phyloP scores from a whole-genome alignment of 2,888 invertebrate species.

The Invenusta paracnida region DNA sequence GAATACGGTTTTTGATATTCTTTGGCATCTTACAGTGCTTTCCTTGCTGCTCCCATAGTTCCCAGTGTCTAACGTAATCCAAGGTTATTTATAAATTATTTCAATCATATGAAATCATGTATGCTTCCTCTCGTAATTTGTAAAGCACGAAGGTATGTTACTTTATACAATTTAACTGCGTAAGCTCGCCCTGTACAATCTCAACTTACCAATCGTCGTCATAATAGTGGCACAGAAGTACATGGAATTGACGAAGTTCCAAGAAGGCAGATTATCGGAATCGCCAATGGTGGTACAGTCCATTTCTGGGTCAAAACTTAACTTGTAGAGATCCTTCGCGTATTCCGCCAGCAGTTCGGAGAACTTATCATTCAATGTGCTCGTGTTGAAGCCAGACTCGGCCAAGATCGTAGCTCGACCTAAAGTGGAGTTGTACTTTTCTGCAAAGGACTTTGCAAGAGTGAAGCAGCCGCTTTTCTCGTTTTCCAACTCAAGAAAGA shows the following conservation, averaged over 20 bases:
- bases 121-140: too few species aligned
- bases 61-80: too few species aligned
- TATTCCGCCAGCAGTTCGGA: constrained; percentile 27
- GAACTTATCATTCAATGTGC: background rate
- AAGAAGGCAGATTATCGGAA: constrained; percentile 33
- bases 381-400: constrained; percentile 32
- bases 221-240: constrained; percentile 43
- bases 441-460: background rate
- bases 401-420: constrained; percentile 32
- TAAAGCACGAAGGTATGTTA: too few species aligned
- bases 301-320: constrained; percentile 34
- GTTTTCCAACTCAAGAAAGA: constrained; percentile 59
- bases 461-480: constrained; percentile 48
- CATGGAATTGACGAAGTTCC: constrained; percentile 43
- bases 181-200: too few species aligned
- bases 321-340: constrained; percentile 36
- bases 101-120: too few species aligned
- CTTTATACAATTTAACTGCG: too few species aligned
- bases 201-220: constrained; percentile 43
- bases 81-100: too few species aligned
- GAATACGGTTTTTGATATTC: too few species aligned
- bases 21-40: too few species aligned
- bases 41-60: too few species aligned
- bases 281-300: constrained; percentile 42
- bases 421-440: constrained; percentile 34